phyloP scores from a whole-genome alignment of 2,113 vertebrate species.

The Neogale vison region DNA sequence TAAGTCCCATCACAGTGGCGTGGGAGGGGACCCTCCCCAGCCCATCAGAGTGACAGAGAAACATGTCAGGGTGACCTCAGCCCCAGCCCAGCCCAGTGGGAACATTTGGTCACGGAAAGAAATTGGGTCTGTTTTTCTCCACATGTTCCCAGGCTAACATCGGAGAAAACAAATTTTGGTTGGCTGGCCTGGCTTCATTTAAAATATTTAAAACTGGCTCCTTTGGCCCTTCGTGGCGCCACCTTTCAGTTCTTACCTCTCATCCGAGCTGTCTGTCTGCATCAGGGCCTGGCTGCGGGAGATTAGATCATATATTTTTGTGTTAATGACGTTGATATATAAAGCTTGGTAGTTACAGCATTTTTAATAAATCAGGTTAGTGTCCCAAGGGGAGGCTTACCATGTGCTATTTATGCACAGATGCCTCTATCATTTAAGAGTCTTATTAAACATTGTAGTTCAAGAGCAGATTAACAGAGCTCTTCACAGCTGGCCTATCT shows the following conservation, averaged over 20 bases:
- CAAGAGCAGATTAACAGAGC: constrained; percentile 68
- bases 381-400: constrained; percentile 75
- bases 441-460: constrained; percentile 74
- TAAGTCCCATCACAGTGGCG: background rate
- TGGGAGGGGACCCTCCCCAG: background rate
- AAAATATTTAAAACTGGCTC: constrained; percentile 80
- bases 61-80: constrained; percentile 83
- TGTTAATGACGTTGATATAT: constrained; percentile 77
- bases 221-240: constrained; percentile 46
- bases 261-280: constrained; percentile 69
- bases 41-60: constrained; percentile 86
- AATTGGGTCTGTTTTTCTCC: constrained; percentile 54
- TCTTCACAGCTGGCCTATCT: constrained; percentile 4
- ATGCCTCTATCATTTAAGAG: constrained; percentile 79
- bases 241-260: constrained; percentile 64
- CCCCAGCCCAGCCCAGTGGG: background rate
- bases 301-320: constrained; percentile 79
- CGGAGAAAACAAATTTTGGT: constrained; percentile 66
- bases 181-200: constrained; percentile 65
- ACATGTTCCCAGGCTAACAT: background rate
- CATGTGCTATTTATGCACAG: constrained; percentile 74
- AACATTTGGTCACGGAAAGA: constrained; percentile 43
- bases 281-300: constrained; percentile 63
- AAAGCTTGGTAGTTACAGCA: constrained; percentile 71
- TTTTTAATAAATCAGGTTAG: constrained; percentile 81